Base-by-base conservation (phyloP, 2,797 vertebrate genomes). In the Kryptolebias ocellatus region DNA sequence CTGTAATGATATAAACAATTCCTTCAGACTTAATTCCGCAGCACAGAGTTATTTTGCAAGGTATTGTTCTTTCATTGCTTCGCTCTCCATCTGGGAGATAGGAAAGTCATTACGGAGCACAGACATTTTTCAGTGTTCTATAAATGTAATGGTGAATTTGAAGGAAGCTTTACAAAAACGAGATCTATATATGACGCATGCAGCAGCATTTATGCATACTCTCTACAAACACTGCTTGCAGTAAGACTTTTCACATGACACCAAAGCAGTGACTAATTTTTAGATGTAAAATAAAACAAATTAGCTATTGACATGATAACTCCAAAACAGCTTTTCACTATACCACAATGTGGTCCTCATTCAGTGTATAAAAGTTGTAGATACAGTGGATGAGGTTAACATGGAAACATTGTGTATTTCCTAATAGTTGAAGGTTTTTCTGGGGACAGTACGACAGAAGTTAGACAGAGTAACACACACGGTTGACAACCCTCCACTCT, bases 101-200 rank as follows among this genome's bases (percentile, higher is more conserved):
- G 81, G 79, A 66, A 91, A 89, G 83, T 87, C 77, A 85, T 88
- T 90, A 87, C 60, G 29, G 65, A 86, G 80, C 78, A 55, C 55
- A 86, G 78, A 37, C 72, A 70, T 62, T 82, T 73, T 79, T 80
- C 82, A 82, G 81, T 91, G 70, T 46, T 85, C 74, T 80, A 80
- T 86, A 82, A 83, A 86, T 77, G 73, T 84, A 87, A 86, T 84
- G 70, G 76, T 72, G 67, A 83, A 91, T 90, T 90, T 82, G 79
- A 74, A 79, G 78, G 74, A 91, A 92, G 91, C 84, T 71, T 76
- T 76, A 83, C 74, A 76, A 80, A 78, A 86, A 78, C 14, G 14
- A 66, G 31, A 47, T 78, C 74, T 55, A 20, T 53, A 53, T 12
- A 39, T 54, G 80, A 78, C 54, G 29, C 61, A 62, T 11, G 28